Evolutionary conservation across 2,113 vertebrate genomes (phyloP).

Genomic region (Oncorhynchus kisutch): DNA sequence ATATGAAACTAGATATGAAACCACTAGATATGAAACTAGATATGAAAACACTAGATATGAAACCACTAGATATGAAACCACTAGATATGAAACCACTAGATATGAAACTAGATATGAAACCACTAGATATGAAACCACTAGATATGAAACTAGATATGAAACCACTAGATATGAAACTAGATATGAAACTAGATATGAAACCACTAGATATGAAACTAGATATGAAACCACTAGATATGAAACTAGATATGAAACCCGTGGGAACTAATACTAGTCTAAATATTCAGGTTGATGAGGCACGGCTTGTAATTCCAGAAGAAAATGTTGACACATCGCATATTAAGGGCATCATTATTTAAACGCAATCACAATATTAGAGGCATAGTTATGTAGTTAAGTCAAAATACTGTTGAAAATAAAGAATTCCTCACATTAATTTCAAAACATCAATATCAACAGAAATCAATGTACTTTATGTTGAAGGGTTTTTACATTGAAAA

Average conservation of each 20-base stretch:
- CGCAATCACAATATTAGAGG: constrained; percentile 29
- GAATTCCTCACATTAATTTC: background rate
- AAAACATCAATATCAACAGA: background rate
- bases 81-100: too few species aligned
- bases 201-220: too few species aligned
- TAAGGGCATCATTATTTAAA: constrained; percentile 10
- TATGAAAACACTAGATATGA: too few species aligned
- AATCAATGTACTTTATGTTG: background rate
- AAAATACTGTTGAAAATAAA: constrained; percentile 18
- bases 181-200: too few species aligned
- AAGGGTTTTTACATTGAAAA: background rate
- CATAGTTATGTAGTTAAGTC: constrained; percentile 6
- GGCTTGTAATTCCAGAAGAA: constrained; percentile 30
- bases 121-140: too few species aligned
- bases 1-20: too few species aligned
- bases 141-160: too few species aligned
- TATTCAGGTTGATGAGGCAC: constrained; percentile 12
- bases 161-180: too few species aligned
- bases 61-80: too few species aligned
- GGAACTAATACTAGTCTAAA: constrained; percentile 27
- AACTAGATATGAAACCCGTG: constrained; percentile 19
- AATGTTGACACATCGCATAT: constrained; percentile 19
- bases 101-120: too few species aligned
- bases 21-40: too few species aligned
- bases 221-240: too few species aligned